These are phyloP conservation scores for Zosterops borbonicus DNA, from an alignment of 2,113 vertebrate genomes.

Conservation along the genomic window DNA sequence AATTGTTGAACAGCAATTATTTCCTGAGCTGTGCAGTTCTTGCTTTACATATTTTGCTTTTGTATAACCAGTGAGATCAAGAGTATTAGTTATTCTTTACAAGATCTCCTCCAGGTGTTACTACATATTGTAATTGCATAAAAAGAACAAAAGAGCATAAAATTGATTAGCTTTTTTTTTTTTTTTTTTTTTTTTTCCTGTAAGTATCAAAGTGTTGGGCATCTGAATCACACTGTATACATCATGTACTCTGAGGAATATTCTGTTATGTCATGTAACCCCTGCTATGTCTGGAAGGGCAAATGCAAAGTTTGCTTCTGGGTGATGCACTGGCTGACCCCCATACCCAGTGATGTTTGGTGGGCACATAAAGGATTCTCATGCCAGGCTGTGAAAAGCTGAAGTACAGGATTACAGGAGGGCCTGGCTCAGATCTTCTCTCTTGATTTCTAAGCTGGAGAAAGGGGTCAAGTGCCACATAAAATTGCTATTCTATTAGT, in stretches of 20 bases:
- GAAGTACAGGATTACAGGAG: background rate
- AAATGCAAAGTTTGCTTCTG: background rate
- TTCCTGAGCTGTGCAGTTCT: background rate
- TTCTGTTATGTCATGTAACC: background rate
- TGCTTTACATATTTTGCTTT: background rate
- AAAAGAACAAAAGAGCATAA: background rate
- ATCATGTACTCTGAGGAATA: background rate
- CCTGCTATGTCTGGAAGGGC: background rate
- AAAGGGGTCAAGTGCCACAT: accelerated
- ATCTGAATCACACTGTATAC: background rate
- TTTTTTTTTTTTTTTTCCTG: background rate
- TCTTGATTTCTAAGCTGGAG: background rate
- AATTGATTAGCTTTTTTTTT: background rate
- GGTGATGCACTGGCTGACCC: background rate
- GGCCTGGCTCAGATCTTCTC: background rate
- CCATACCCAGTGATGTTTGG: background rate
- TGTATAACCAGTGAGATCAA: background rate
- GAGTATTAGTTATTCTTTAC: background rate
- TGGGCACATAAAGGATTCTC: background rate
- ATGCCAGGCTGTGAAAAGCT: background rate
- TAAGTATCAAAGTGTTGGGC: background rate
- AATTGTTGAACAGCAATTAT: background rate
- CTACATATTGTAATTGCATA: background rate
- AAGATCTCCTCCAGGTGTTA: background rate
- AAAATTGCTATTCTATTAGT: background rate